Evolutionary conservation across 2,888 invertebrate species (phyloP), one percentile per base, ranked within the genome.

Genomic region (Minunthozetes semirufus): DNA sequence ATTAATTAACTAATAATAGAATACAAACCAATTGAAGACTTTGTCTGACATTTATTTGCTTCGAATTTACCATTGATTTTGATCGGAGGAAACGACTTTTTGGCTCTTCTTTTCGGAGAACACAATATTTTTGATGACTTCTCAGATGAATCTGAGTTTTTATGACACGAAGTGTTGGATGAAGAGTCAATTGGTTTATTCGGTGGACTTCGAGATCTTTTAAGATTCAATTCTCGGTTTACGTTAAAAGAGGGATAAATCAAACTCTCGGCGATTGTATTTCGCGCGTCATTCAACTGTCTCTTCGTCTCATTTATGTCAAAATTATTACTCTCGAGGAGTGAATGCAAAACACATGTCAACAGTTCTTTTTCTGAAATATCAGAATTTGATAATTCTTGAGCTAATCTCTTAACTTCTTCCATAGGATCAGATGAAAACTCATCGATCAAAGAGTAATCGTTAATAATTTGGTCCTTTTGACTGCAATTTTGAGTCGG

Each of bases 1-100:
- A 33, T 33, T 13, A 48, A 48, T 19, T 5, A 19, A 19, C 53
- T 5, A 56, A 25, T 11, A 56, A 9, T 56, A 1, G 25, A 61
- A 61, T 33, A 27, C 29, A 61, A 11, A 61, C 61, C 61, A 2
- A 25, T 29, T 9, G 61, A 27, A 13, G 9, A 27, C 25, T 56
- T 61, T 61, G 22, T 17, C n/a, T 33, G 29, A 27, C 61, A 61
- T 17, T 61, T 17, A 4, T 61, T 33, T 61, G 5, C 11, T 8
- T 61, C 17, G 13, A 4, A 33, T 11, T 15, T 27, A 59, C n/a
- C n/a, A 61, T 22, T 15, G 27, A 15, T 22, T 27, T 59, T 27
- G 9, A 5, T 53, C 22, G 59, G n/a, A n/a, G n/a, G 68, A 42
- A 68, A 68, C 3, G 68, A 68, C 11, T 68, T 68, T n/a, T 42